Evolutionary conservation across 1,140 invertebrate species (phyloP), one percentile per base, ranked within the genome.

Genomic region (Eupristina koningsbergeri): DNA sequence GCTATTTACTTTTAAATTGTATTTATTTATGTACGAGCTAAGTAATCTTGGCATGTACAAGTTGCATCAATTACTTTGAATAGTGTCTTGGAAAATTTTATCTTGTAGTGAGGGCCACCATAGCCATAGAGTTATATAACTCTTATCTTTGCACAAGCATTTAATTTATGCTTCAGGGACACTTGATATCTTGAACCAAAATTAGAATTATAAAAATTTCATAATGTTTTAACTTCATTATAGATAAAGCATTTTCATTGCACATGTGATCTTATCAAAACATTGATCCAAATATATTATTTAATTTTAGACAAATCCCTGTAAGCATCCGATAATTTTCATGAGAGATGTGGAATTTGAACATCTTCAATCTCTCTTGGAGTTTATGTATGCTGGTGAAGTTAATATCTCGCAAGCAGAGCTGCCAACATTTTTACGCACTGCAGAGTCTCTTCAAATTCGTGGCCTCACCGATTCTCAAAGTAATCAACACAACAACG

Each of bases 391-490:
- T 89, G 94, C 95, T 90, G 97, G 97, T 80, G 97, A 98, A 92
- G 97, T 98, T 15, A 98, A 97, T 90, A 97, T 98, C 79, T 95
- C 96, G 85, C 96, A 98, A 90, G 96, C 97, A 84, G 96, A 98
- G 88, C 92, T 98, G 87, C 94, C 96, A 86, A 95, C 96, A 22
- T 97, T 98, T 93, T 92, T 98, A 84, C 95, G 96, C 88, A 98
- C 97, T 84, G 97, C 97, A 67, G 97, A 98, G 91, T 93, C 97
- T 86, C 93, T 98, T 86, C 96, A 97, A 93, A 96, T 98, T 86
- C 96, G 97, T 92, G 97, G 97, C 85, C 93, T 98, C 85, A 97
- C 97, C 67, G 95, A 95, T 87, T 92, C 91, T 84, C 91, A 92
- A 88, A 92, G 88, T 86, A 92, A 89, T 90, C 91, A 92, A 87